These are phyloP conservation scores for Pocillopora verrucosa DNA, from an alignment of 64 coral and sea anemone genomes.

Conservation along the genomic window DNA sequence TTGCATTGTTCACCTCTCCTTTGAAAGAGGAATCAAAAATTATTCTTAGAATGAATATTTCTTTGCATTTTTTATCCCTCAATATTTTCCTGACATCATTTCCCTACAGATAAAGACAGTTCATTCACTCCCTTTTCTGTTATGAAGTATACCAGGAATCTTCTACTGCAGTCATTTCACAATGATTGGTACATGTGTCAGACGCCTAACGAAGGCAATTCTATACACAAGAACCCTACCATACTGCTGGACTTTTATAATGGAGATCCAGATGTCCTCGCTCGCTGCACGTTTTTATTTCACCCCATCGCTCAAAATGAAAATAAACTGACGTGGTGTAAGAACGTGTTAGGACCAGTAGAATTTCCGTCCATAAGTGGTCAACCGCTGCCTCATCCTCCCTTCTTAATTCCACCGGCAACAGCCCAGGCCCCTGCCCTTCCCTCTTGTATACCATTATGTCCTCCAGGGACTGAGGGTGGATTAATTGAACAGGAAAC, in stretches of 20 bases:
- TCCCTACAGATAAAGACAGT: background rate
- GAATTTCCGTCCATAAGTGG: background rate
- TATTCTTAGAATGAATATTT: background rate
- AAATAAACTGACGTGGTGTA: slow-evolving; percentile 40
- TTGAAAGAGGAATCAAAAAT: too few relatives aligned
- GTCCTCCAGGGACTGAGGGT: background rate
- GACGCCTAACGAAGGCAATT: background rate
- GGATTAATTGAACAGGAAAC: background rate
- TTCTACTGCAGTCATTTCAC: slow-evolving; percentile 38
- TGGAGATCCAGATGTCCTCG: slow-evolving; percentile 27
- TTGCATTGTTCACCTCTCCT: too few relatives aligned
- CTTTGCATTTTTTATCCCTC: background rate
- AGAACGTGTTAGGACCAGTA: slow-evolving; percentile 20
- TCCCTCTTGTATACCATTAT: slow-evolving; percentile 5
- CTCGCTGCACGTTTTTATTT: slow-evolving; percentile 65
- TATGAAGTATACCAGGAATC: slow-evolving; percentile 44
- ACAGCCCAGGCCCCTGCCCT: background rate
- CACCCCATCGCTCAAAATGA: slow-evolving; percentile 25
- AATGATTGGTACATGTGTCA: slow-evolving; percentile 79
- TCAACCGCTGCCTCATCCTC: background rate
- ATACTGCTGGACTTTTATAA: slow-evolving; percentile 19
- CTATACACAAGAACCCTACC: background rate
- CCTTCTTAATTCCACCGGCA: background rate
- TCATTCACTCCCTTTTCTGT: slow-evolving; percentile 3
- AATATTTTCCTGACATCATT: background rate